Evolutionary conservation across 2,888 invertebrate species (phyloP).

Genomic region (Xestia sexstrigata): DNA sequence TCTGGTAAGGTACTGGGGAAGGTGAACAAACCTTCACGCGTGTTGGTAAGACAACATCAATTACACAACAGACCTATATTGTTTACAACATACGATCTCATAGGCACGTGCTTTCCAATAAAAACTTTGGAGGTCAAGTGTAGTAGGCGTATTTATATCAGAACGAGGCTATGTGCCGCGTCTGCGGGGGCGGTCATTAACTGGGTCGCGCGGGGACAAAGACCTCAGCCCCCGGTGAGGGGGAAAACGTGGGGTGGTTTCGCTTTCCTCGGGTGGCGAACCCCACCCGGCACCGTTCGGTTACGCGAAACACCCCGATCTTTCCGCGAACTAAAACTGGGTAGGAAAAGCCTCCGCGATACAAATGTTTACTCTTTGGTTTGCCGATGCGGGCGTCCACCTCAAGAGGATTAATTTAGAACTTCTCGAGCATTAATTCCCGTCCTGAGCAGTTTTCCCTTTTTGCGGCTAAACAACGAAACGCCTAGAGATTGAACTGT

Average conservation of each 20-base stretch:
- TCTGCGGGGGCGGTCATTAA: conserved; percentile 90
- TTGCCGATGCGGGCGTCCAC: conserved; percentile 76
- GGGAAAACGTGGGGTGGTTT: conserved; percentile 82
- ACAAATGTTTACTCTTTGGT: conserved; percentile 82
- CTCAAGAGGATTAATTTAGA: conserved; percentile 87
- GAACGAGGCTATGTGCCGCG: conserved; percentile 87
- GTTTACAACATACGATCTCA: conserved; percentile 85
- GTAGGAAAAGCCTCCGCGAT: conserved; percentile 69
- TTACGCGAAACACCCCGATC: conserved; percentile 77
- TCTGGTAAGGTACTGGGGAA: conserved; percentile 28
- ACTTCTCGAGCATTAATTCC: conserved; percentile 82
- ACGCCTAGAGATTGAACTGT: conserved; percentile 74
- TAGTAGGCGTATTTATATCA: conserved; percentile 91
- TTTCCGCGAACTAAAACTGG: conserved; percentile 77
- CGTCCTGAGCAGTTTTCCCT: conserved; percentile 80
- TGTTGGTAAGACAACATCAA: conserved; percentile 62
- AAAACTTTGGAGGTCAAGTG: conserved; percentile 91
- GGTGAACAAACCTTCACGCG: conserved; percentile 56
- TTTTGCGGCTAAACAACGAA: conserved; percentile 78
- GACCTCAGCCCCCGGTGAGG: conserved; percentile 82
- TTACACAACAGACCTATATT: conserved; percentile 71
- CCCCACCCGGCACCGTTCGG: conserved; percentile 73
- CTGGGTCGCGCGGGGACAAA: conserved; percentile 90
- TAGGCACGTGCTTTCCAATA: conserved; percentile 89
- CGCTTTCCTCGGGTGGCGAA: conserved; percentile 82